These are phyloP conservation scores for Acronicta psi DNA, from an alignment of 2,888 invertebrate species.

Conservation along the genomic window DNA sequence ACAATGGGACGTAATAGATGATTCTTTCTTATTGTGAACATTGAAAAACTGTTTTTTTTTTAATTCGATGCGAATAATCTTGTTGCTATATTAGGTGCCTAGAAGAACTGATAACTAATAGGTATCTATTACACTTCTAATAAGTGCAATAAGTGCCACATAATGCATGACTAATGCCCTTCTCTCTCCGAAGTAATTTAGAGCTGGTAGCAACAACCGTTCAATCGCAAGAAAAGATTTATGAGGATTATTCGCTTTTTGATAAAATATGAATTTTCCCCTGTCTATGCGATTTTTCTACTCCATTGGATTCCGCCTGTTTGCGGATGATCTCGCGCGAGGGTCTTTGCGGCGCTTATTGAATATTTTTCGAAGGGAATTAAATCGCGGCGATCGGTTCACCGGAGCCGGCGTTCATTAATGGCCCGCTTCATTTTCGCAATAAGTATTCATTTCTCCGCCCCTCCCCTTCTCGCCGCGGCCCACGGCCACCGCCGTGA, in stretches of 20 bases:
- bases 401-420: slow-evolving; percentile 79
- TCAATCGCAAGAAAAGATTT: slow-evolving; percentile 51
- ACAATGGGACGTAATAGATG: slow-evolving; percentile 76
- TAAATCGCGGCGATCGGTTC: slow-evolving; percentile 80
- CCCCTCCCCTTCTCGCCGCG: slow-evolving; percentile 57
- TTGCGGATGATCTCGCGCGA: slow-evolving; percentile 68
- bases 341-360: slow-evolving; percentile 78
- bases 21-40: slow-evolving; percentile 71
- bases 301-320: slow-evolving; percentile 69
- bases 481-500: slow-evolving; percentile 53
- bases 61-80: slow-evolving; percentile 68
- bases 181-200: slow-evolving; percentile 31
- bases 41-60: slow-evolving; percentile 68
- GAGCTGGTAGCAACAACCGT: slow-evolving; percentile 41
- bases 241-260: slow-evolving; percentile 55
- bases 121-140: slow-evolving; percentile 8
- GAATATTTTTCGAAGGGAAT: slow-evolving; percentile 85
- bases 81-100: slow-evolving; percentile 36
- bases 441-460: slow-evolving; percentile 87
- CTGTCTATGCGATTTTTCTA: slow-evolving; percentile 72
- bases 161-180: slow-evolving; percentile 23
- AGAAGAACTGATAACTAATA: slow-evolving; percentile 11
- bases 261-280: slow-evolving; percentile 56
- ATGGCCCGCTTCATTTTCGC: slow-evolving; percentile 84
- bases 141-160: slow-evolving; percentile 11